These are phyloP conservation scores for Tachysurus fulvidraco DNA, from an alignment of 2,113 vertebrate genomes.

Conservation along the genomic window DNA sequence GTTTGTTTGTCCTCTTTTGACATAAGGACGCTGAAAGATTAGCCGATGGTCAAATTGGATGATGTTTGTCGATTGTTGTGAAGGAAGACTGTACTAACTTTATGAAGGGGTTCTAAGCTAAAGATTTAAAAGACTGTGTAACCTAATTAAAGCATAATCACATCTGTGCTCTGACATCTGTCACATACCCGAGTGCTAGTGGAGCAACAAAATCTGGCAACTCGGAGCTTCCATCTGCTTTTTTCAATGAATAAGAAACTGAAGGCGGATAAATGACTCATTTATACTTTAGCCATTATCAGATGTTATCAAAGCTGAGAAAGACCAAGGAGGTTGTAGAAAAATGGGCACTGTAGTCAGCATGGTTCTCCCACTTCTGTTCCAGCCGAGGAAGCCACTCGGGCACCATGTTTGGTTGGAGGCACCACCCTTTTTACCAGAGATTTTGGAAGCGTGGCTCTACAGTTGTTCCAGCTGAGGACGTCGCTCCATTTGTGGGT, in stretches of 20 bases:
- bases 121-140: background rate
- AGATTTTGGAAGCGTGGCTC: too few species aligned
- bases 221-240: slow-evolving; percentile 24
- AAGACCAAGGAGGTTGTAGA: background rate
- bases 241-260: slow-evolving; percentile 10
- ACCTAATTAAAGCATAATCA: slow-evolving; percentile 9
- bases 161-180: slow-evolving; percentile 18
- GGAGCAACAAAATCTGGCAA: slow-evolving; percentile 22
- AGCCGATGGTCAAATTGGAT: background rate
- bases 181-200: slow-evolving; percentile 11
- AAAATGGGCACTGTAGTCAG: background rate
- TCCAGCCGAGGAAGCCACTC: too few species aligned
- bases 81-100: too few species aligned
- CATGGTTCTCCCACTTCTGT: too few species aligned
- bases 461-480: too few species aligned
- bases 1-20: background rate
- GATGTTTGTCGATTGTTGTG: background rate
- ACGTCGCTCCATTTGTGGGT: too few species aligned
- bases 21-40: background rate
- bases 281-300: background rate
- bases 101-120: background rate
- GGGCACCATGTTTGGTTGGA: too few species aligned
- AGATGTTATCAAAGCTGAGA: background rate
- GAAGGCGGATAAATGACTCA: slow-evolving; percentile 13
- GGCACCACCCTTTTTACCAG: too few species aligned